Percentiles rank a stretch among this genome's conserved stretches.
phyloP scores from a whole-genome alignment of 2,113 vertebrate species.

The Cairina moschata region DNA sequence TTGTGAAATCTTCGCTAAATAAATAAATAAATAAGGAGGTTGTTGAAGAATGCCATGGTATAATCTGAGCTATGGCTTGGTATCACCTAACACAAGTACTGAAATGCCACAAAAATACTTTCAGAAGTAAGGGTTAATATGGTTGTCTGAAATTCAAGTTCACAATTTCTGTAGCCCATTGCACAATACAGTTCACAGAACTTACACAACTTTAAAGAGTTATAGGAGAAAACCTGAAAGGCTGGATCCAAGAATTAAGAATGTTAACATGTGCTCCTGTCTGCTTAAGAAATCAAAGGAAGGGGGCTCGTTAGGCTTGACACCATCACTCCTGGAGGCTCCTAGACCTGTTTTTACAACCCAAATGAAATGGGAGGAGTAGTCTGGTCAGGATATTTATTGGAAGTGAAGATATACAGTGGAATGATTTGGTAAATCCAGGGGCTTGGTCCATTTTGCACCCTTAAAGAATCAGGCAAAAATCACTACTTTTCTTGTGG shows the following conservation, averaged over 20 bases:
- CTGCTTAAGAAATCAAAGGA: neutral
- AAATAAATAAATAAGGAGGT: neutral
- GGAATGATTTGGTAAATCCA: neutral
- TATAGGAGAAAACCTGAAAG: neutral
- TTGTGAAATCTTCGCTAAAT: neutral
- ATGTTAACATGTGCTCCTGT: neutral
- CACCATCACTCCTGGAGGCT: neutral
- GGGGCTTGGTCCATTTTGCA: neutral
- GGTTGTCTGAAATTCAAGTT: neutral
- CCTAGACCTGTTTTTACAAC: neutral
- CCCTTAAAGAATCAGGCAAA: neutral
- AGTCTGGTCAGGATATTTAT: neutral
- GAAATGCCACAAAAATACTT: neutral
- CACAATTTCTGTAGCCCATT: neutral
- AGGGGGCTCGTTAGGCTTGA: neutral
- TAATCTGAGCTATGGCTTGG: neutral
- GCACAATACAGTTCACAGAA: neutral
- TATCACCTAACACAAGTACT: neutral
- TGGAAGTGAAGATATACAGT: neutral
- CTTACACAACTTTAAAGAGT: neutral
- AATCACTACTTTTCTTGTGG: neutral
- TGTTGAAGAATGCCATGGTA: neutral
- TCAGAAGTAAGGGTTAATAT: neutral
- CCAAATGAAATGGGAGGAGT: neutral
- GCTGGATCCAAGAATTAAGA: neutral